These are phyloP conservation scores for Papilio protenor DNA, from an alignment of 2,888 invertebrate species.

Conservation along the genomic window DNA sequence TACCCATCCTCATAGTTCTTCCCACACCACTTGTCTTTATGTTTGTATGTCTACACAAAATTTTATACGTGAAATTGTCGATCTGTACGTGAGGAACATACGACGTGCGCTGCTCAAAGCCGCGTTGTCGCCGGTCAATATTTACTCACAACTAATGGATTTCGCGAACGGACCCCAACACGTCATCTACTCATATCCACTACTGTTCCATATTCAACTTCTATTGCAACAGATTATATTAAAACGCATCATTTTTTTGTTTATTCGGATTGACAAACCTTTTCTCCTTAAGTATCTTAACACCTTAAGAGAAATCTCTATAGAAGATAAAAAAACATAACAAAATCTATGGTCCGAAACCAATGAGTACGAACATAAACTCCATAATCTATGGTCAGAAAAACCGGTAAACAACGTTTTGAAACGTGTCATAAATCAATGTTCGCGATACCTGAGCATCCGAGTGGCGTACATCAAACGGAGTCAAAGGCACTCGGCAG, in stretches of 20 bases:
- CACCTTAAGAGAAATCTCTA: not conserved
- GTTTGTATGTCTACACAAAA: conserved; percentile 43
- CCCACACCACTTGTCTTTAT: conserved; percentile 43
- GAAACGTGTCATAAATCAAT: conserved; percentile 37
- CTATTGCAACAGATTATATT: not conserved
- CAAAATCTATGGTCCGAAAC: not conserved
- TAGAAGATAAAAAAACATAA: not conserved
- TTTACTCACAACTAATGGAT: conserved; percentile 67
- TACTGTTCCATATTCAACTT: conserved; percentile 14
- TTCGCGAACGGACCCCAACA: conserved; percentile 54
- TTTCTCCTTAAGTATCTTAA: not conserved
- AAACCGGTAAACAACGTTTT: conserved; percentile 11
- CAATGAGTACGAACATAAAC: not conserved
- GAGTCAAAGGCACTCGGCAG: conserved; percentile 62
- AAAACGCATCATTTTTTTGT: not conserved
- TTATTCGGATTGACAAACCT: not conserved
- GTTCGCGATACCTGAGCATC: conserved; percentile 57
- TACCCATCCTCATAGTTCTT: conserved; percentile 25
- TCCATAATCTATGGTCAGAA: not conserved
- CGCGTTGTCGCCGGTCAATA: conserved; percentile 55
- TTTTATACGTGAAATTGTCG: conserved; percentile 43
- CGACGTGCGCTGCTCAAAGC: conserved; percentile 6
- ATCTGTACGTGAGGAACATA: conserved; percentile 31
- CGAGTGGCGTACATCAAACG: conserved; percentile 76
- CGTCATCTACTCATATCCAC: conserved; percentile 38